Evolutionary conservation across 2,113 vertebrate genomes (phyloP).

Genomic region (Varanus salvator): DNA sequence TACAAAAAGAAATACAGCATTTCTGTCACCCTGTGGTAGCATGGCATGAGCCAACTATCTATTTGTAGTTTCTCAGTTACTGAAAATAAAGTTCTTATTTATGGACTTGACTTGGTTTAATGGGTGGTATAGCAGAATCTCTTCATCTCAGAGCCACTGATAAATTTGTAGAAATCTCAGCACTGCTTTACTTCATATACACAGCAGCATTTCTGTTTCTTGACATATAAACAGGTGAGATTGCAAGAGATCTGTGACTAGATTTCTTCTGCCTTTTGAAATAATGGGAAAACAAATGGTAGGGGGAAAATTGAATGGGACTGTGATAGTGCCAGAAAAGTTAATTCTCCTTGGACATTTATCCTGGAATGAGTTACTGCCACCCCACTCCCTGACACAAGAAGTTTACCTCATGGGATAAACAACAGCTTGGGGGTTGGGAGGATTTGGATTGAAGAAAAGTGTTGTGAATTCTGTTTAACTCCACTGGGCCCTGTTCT

Average conservation of each 20-base stretch:
- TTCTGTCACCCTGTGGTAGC: neutral
- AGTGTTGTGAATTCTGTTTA: neutral
- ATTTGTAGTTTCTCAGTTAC: neutral
- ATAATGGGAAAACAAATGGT: no score
- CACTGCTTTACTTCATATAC: neutral
- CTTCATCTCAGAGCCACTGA: neutral
- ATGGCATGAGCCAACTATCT: neutral
- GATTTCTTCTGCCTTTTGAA: neutral
- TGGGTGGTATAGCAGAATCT: neutral
- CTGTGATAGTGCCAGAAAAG: no score
- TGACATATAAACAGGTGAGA: neutral
- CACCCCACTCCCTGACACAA: neutral
- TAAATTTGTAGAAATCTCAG: neutral
- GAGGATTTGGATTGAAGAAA: neutral
- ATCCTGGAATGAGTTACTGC: neutral
- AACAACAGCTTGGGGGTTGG: neutral
- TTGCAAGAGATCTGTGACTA: neutral
- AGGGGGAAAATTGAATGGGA: neutral
- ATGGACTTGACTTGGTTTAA: neutral
- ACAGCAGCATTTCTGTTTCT: conserved; percentile 23
- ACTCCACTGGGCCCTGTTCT: neutral
- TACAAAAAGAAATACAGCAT: neutral
- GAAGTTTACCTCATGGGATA: neutral
- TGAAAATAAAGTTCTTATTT: conserved; percentile 14
- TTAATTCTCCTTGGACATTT: neutral